Base-by-base conservation (phyloP, 2,888 invertebrate genomes). In the Heliconius erato region DNA sequence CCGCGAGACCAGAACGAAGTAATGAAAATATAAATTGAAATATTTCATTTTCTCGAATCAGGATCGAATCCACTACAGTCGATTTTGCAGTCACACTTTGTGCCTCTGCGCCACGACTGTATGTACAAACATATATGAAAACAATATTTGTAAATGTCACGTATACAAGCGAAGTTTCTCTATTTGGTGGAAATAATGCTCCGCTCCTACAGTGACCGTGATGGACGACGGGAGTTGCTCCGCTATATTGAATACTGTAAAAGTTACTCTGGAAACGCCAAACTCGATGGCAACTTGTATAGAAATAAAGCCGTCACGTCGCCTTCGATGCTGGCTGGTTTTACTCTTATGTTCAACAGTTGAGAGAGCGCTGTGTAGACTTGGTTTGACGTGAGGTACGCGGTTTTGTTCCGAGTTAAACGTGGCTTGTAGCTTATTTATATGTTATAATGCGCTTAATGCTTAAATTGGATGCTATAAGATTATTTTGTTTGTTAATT, bases 251-350 rank as follows among this genome's bases (percentile, higher is more conserved):
- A 69, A 76, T 26, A 69, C 59, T 54, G 32, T 44, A 0, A 72
- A 44, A 72, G 72, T 72, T 72, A 44, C 26, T 3, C 59, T 69
- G 12, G 69, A 40, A 80, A 80, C 74, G 72, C 63, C 65, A 44
- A 32, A 74, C 67, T 74, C 74, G 49, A 32, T 67, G 65, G 19
- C 6, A 76, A 68, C 68, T 80, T 23, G 68, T 72, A 76, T 80
- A 69, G 76, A 80, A 80, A 80, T 76, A 69, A 80, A 59, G 80
- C 68, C 68, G 76, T 69, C 76, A 69, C 19, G 63, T 40, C 59
- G 76, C n/a, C 35, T 80, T 80, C 68, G 32, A 69, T 76, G 80
- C 40, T 63, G 59, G 72, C 32, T 59, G 11, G 35, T 23, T 76
- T 35, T 40, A 23, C 54, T 65, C 26, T 26, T 40, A 65, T 54